Conservation (phyloP, 2,888 invertebrate genomes). For the Agonum fuliginosum region DNA sequence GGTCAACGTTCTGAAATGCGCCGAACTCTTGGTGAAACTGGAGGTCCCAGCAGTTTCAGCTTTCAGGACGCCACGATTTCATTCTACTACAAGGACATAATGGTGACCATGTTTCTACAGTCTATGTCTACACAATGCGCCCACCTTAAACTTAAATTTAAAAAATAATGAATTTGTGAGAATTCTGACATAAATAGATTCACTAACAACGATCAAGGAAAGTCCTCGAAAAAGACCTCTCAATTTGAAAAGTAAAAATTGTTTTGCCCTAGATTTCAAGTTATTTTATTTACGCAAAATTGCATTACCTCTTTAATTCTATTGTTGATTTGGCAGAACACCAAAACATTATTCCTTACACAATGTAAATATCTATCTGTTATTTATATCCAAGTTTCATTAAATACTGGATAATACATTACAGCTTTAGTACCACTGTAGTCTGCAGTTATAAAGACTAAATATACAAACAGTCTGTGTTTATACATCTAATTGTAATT, state of each 20-base stretch:
- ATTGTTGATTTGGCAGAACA: conserved; percentile 32
- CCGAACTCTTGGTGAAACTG: too few species aligned
- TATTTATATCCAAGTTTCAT: conserved; percentile 29
- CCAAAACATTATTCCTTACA: conserved; percentile 38
- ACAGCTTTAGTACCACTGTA: conserved; percentile 27
- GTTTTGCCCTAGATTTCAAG: conserved; percentile 12
- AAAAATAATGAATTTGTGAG: too few species aligned
- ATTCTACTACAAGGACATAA: too few species aligned
- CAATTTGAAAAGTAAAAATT: not conserved
- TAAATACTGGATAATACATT: conserved; percentile 33
- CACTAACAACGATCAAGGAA: too few species aligned
- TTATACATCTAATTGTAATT: conserved; percentile 37
- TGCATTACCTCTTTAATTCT: conserved; percentile 35
- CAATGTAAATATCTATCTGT: conserved; percentile 34
- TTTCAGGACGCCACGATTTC: too few species aligned
- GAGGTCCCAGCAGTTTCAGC: too few species aligned
- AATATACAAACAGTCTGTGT: conserved; percentile 39
- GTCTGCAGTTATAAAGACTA: conserved; percentile 39
- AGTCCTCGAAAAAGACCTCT: not conserved
- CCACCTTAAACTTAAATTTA: too few species aligned
- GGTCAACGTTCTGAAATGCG: too few species aligned
- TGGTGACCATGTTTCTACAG: too few species aligned
- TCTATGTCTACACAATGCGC: too few species aligned
- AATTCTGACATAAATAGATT: too few species aligned
- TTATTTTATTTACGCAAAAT: conserved; percentile 40